These are phyloP conservation scores for Syritta pipiens DNA, from an alignment of 2,888 invertebrate genomes.

Conservation along the genomic window DNA sequence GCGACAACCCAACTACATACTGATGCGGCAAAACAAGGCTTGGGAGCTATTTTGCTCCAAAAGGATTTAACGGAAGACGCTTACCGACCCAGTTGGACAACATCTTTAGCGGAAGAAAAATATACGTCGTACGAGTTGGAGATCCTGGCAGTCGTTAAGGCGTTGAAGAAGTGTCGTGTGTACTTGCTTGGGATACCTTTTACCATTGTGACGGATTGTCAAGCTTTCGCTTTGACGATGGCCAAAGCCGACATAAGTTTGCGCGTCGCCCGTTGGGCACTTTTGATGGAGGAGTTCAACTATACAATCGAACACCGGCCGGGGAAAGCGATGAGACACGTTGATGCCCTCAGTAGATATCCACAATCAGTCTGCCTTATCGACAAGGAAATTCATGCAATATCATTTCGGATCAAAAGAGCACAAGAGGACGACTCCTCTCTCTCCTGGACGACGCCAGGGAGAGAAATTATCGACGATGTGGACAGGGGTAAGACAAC, in stretches of 20 bases:
- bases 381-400: background rate
- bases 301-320: no score
- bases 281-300: no score
- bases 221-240: no score
- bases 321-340: no score
- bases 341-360: background rate
- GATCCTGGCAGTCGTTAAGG: constrained; percentile 73
- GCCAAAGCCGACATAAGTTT: no score
- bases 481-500: background rate
- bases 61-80: constrained; percentile 46
- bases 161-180: constrained; percentile 73
- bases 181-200: constrained; percentile 72
- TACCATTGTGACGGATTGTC: constrained; percentile 73
- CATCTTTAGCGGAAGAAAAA: constrained; percentile 71
- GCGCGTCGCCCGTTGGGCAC: no score
- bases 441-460: constrained; percentile 1
- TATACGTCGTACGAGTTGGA: constrained; percentile 74
- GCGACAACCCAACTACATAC: constrained; percentile 33
- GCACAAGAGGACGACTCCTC: no score
- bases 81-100: constrained; percentile 73
- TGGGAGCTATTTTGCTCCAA: no score
- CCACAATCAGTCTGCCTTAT: background rate
- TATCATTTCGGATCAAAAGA: background rate
- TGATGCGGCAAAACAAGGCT: no score
- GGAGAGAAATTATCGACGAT: background rate